Evolutionary conservation across 2,888 invertebrate species (phyloP).

Genomic region (Exephanes ischioxanthus): DNA sequence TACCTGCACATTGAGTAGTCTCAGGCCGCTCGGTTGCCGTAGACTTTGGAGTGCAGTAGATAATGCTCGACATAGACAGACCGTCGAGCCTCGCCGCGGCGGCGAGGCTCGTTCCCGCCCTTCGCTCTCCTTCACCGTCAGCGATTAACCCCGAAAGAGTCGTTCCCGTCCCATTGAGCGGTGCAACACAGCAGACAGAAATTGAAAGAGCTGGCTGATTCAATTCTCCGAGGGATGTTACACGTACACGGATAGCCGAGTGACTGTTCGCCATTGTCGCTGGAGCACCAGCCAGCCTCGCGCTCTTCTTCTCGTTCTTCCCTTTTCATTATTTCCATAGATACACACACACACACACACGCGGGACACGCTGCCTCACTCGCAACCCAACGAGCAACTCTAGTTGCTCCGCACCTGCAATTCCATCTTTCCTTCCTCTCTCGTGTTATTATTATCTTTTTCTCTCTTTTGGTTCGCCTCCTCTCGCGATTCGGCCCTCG

Average conservation of each 20-base stretch:
- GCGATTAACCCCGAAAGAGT: slow-evolving; percentile 63
- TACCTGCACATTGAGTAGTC: background rate
- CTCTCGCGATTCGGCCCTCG: slow-evolving; percentile 54
- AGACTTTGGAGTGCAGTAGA: slow-evolving; percentile 1
- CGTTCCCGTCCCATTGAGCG: slow-evolving; percentile 53
- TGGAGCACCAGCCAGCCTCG: slow-evolving; percentile 25
- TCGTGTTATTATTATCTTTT: background rate
- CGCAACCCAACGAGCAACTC: slow-evolving; percentile 46
- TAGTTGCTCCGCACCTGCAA: slow-evolving; percentile 24
- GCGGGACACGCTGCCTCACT: background rate
- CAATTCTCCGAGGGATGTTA: slow-evolving; percentile 54
- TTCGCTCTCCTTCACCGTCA: slow-evolving; percentile 36
- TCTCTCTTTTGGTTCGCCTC: background rate
- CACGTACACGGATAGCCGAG: slow-evolving; percentile 44
- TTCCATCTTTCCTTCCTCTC: slow-evolving; percentile 6
- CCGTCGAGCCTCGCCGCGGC: background rate
- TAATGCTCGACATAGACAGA: slow-evolving; percentile 32
- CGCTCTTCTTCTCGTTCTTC: slow-evolving; percentile 43
- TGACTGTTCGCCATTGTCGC: slow-evolving; percentile 61
- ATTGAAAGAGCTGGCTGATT: slow-evolving; percentile 65
- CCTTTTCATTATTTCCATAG: slow-evolving; percentile 4
- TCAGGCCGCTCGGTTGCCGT: background rate
- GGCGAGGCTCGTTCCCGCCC: background rate
- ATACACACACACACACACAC: background rate
- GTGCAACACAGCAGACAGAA: slow-evolving; percentile 50